These are phyloP conservation scores for Hyalella azteca DNA, from an alignment of 2,888 invertebrate species.

Conservation along the genomic window DNA sequence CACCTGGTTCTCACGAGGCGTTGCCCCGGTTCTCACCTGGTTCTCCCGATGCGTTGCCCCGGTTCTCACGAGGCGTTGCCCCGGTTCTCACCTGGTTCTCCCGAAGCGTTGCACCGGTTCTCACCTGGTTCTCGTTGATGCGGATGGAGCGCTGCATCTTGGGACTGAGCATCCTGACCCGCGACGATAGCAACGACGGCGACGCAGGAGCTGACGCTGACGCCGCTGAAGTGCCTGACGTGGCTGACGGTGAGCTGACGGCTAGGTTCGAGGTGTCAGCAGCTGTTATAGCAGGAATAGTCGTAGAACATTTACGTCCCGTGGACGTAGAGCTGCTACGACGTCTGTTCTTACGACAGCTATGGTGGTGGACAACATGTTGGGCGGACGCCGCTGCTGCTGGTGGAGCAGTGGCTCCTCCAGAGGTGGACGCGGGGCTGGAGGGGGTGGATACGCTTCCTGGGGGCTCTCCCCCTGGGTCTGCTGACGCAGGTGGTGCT, in stretches of 20 bases:
- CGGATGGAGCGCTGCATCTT: constrained; percentile 85
- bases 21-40: no score
- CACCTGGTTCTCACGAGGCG: no score
- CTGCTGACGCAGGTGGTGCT: neutral
- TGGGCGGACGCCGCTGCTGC: neutral
- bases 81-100: no score
- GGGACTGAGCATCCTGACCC: constrained; percentile 73
- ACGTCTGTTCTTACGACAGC: neutral
- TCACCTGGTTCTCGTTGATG: constrained; percentile 73
- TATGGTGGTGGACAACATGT: neutral
- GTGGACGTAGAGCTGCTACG: constrained; percentile 29
- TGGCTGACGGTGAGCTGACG: constrained; percentile 1
- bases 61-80: no score
- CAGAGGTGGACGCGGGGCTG: neutral
- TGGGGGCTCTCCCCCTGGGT: neutral
- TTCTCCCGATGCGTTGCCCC: no score
- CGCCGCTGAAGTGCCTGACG: constrained; percentile 32
- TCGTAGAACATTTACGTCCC: constrained; percentile 29
- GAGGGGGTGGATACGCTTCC: neutral
- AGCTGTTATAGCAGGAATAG: constrained; percentile 38
- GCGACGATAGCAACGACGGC: constrained; percentile 46
- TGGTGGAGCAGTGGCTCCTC: neutral
- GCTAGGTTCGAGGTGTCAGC: constrained; percentile 3
- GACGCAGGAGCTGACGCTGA: constrained; percentile 44
- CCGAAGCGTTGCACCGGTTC: no score